Percentiles rank a stretch among this genome's conserved stretches.
These are phyloP conservation scores for Pandemis cinnamomeana DNA, from an alignment of 2,888 invertebrate genomes.

Conservation along the genomic window DNA sequence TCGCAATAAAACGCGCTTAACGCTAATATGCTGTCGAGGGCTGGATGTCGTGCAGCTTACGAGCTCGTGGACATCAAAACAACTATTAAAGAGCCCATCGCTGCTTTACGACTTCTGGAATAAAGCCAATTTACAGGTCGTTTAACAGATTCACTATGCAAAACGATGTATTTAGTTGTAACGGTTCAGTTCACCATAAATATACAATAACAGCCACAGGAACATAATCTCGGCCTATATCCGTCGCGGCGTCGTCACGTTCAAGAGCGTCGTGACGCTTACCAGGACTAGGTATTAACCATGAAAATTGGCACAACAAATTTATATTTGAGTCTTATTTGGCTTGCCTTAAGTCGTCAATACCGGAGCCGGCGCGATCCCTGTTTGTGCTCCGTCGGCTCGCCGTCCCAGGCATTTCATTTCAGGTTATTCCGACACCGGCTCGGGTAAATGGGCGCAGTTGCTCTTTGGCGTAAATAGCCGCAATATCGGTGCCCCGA, in stretches of 20 bases:
- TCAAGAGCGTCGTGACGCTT: too few relatives aligned
- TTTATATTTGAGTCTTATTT: too few relatives aligned
- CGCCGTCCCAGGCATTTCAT: neutral
- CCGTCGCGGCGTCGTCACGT: neutral
- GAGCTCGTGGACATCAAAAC: neutral
- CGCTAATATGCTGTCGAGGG: neutral
- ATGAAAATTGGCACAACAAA: too few relatives aligned
- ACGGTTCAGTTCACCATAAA: conserved; percentile 4
- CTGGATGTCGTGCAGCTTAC: neutral
- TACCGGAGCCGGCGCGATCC: neutral
- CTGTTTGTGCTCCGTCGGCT: too few relatives aligned
- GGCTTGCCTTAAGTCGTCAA: too few relatives aligned
- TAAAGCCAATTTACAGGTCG: conserved; percentile 3
- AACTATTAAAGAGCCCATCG: neutral
- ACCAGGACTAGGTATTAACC: too few relatives aligned
- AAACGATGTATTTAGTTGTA: conserved; percentile 13
- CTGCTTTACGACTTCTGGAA: neutral
- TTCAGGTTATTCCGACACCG: neutral
- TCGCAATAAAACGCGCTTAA: neutral
- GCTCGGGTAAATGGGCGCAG: neutral
- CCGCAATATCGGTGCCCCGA: neutral
- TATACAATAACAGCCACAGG: neutral
- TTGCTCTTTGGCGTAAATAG: neutral
- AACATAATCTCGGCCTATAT: neutral
- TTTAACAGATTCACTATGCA: conserved; percentile 30